Evolutionary conservation across 2,888 invertebrate species (phyloP).

Genomic region (Drosophila putrida): DNA sequence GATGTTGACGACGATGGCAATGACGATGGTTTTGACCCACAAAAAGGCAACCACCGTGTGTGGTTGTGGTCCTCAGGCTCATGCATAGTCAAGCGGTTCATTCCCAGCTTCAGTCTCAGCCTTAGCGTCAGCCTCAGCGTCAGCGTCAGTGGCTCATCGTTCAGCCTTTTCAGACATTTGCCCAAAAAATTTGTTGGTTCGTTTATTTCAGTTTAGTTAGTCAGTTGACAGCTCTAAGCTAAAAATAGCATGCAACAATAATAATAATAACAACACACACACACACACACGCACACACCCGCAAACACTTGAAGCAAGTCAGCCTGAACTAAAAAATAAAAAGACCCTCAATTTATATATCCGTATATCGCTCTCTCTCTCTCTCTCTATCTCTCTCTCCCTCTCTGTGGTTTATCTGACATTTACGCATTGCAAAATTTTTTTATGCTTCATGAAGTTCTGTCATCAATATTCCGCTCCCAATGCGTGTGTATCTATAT

Average conservation of each 20-base stretch:
- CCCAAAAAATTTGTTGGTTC: constrained; percentile 46
- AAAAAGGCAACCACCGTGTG: constrained; percentile 22
- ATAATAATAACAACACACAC: constrained; percentile 13
- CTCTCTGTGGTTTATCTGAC: constrained; percentile 57
- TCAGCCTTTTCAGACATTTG: constrained; percentile 14
- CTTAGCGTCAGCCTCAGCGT: constrained; percentile 20
- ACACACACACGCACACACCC: too few relatives aligned
- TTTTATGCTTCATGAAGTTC: constrained; percentile 70
- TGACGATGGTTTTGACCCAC: constrained; percentile 21
- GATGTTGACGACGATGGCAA: constrained; percentile 7
- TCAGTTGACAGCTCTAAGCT: constrained; percentile 49
- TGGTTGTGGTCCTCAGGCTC: constrained; percentile 38
- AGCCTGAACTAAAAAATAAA: constrained; percentile 17
- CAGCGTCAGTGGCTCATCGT: constrained; percentile 19
- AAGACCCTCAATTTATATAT: constrained; percentile 11
- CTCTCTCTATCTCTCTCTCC: constrained; percentile 7
- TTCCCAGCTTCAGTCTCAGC: constrained; percentile 4
- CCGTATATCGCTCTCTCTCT: constrained; percentile 4
- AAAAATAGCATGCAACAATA: constrained; percentile 43
- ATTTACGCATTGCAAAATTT: constrained; percentile 66
- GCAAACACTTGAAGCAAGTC: constrained; percentile 17
- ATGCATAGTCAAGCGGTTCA: constrained; percentile 70
- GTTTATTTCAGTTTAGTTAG: constrained; percentile 57
- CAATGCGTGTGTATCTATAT: constrained; percentile 22
- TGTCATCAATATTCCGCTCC: constrained; percentile 67